Percentiles rank a stretch among this genome's conserved stretches.
phyloP scores from a whole-genome alignment of 2,113 vertebrate genomes.

The Xyliphius kryptos region DNA sequence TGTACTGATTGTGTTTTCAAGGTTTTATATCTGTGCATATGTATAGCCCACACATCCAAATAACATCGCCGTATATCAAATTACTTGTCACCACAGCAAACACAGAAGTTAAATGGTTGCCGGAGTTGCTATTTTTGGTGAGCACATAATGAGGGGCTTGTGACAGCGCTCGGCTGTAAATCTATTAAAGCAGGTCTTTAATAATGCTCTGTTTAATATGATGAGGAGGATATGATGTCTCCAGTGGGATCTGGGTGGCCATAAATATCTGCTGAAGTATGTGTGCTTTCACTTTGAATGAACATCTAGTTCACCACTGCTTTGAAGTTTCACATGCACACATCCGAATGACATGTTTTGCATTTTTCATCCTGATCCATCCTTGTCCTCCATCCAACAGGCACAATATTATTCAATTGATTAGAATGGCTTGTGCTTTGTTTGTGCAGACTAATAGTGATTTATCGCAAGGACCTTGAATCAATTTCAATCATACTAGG shows the following conservation, averaged over 20 bases:
- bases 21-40: neutral
- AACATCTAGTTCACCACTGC: slow-evolving; percentile 2
- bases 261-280: neutral
- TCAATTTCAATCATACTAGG: slow-evolving; percentile 40
- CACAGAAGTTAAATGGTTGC: neutral
- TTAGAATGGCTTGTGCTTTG: slow-evolving; percentile 41
- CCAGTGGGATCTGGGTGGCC: neutral
- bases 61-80: neutral
- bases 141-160: neutral
- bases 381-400: slow-evolving; percentile 26
- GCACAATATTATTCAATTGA: slow-evolving; percentile 41
- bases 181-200: neutral
- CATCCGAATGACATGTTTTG: slow-evolving; percentile 32
- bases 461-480: slow-evolving; percentile 35
- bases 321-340: slow-evolving; percentile 7
- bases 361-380: slow-evolving; percentile 26
- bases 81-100: neutral
- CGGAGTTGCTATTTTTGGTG: neutral
- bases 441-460: slow-evolving; percentile 43
- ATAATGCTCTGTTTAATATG: neutral
- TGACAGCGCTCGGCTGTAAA: neutral
- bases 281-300: slow-evolving; percentile 1
- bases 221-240: neutral
- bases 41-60: neutral
- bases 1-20: slow-evolving; percentile 4